These are phyloP conservation scores for Diorhabda elongata DNA, from an alignment of 1,140 invertebrate species.

Conservation along the genomic window DNA sequence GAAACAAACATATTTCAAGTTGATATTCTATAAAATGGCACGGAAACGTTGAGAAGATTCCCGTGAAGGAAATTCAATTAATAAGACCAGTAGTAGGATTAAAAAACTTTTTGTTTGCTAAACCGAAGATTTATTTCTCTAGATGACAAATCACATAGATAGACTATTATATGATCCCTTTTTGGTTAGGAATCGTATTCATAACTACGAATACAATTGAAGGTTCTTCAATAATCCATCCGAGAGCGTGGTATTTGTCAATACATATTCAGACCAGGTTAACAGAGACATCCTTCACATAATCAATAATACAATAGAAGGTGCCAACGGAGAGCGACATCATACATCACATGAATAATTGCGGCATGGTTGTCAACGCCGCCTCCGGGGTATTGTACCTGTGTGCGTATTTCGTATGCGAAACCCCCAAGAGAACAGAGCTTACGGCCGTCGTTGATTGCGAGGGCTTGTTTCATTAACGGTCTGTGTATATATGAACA, in stretches of 20 bases:
- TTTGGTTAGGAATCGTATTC: no score
- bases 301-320: slow-evolving; percentile 12
- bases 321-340: slow-evolving; percentile 4
- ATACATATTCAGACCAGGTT: background rate
- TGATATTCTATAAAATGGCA: no score
- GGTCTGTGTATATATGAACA: slow-evolving; percentile 23
- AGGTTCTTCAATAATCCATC: no score
- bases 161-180: no score
- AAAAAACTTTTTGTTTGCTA: no score
- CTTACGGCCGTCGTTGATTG: slow-evolving; percentile 26
- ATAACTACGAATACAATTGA: no score
- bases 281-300: background rate
- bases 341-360: slow-evolving; percentile 25
- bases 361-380: slow-evolving; percentile 10
- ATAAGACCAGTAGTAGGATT: no score
- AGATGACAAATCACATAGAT: no score
- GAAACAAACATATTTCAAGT: no score
- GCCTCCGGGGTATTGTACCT: slow-evolving; percentile 19
- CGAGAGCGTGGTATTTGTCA: background rate
- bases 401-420: slow-evolving; percentile 5
- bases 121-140: no score
- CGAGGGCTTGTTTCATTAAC: slow-evolving; percentile 37
- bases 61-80: no score
- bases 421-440: slow-evolving; percentile 7
- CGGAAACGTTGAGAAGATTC: no score